Conservation (phyloP, 2,888 invertebrate genomes). For the Pandemis heparana region DNA sequence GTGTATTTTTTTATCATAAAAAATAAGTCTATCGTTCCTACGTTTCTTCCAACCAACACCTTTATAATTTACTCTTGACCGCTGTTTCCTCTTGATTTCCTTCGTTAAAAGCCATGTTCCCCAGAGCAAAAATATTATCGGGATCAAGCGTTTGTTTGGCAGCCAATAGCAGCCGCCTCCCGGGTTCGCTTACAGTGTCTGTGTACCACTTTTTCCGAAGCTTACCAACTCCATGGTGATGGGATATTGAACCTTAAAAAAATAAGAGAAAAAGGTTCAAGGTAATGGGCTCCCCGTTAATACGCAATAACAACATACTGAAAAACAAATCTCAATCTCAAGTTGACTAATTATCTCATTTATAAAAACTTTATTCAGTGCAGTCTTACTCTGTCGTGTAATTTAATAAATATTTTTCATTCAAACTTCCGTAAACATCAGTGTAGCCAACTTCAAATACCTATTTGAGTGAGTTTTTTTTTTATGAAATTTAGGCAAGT, state of each 20-base stretch:
- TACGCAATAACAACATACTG: background rate
- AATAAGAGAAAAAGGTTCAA: constrained; percentile 2
- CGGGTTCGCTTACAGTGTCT: constrained; percentile 93
- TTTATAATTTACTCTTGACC: constrained; percentile 74
- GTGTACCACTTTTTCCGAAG: constrained; percentile 95
- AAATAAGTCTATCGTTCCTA: background rate
- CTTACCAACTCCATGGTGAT: constrained; percentile 99
- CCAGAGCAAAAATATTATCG: constrained; percentile 96
- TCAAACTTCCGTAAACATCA: constrained; percentile 28
- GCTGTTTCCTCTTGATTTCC: constrained; percentile 44
- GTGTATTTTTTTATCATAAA: constrained; percentile 5
- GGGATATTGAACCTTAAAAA: constrained; percentile 91
- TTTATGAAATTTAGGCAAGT: background rate
- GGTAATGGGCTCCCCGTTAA: background rate
- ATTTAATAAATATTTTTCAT: background rate
- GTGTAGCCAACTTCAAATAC: constrained; percentile 18
- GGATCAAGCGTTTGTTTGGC: constrained; percentile 96
- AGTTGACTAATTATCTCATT: background rate
- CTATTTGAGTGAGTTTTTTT: background rate
- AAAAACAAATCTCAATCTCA: background rate
- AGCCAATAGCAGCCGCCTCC: constrained; percentile 91
- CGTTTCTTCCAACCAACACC: constrained; percentile 7
- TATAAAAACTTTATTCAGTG: background rate
- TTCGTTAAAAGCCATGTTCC: constrained; percentile 87
- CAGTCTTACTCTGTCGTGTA: constrained; percentile 30